A percentile compares a stretch with the other conserved stretches of the same genome.
Evolutionary conservation across 1,140 invertebrate genomes (phyloP).

Genomic region (Eciton burchellii): DNA sequence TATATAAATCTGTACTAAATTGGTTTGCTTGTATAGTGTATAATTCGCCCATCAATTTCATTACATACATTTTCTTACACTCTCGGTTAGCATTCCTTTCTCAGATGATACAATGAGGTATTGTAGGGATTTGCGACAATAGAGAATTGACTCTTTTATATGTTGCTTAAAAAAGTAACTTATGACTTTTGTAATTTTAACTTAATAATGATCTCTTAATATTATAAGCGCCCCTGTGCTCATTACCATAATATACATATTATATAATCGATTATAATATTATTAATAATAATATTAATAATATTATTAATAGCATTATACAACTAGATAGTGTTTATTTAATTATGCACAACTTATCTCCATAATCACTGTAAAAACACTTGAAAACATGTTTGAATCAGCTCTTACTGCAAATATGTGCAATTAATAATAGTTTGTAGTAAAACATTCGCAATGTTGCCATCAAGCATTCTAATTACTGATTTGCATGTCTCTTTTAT

Average conservation of each 20-base stretch:
- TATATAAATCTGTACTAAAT: constrained; percentile 74
- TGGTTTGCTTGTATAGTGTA: constrained; percentile 40
- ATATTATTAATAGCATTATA: constrained; percentile 32
- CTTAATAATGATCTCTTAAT: constrained; percentile 64
- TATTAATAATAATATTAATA: constrained; percentile 58
- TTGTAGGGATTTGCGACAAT: constrained; percentile 64
- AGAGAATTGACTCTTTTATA: constrained; percentile 50
- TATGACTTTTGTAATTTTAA: constrained; percentile 66
- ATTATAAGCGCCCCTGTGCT: constrained; percentile 64
- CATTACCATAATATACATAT: constrained; percentile 65
- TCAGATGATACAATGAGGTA: constrained; percentile 79
- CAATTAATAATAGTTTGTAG: constrained; percentile 43
- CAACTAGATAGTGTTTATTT: constrained; percentile 55
- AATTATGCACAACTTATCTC: constrained; percentile 61
- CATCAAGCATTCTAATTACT: constrained; percentile 6
- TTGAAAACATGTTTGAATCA: constrained; percentile 53
- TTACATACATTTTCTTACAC: constrained; percentile 60
- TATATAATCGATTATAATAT: constrained; percentile 45
- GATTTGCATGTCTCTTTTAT: background rate
- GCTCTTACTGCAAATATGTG: constrained; percentile 43
- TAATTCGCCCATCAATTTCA: constrained; percentile 48
- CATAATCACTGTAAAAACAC: constrained; percentile 59
- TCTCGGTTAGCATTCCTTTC: constrained; percentile 76
- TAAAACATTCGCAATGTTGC: constrained; percentile 21
- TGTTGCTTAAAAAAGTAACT: constrained; percentile 68